phyloP scores from a whole-genome alignment of 2,797 vertebrate genomes.

The Eidolon dupreanum region DNA sequence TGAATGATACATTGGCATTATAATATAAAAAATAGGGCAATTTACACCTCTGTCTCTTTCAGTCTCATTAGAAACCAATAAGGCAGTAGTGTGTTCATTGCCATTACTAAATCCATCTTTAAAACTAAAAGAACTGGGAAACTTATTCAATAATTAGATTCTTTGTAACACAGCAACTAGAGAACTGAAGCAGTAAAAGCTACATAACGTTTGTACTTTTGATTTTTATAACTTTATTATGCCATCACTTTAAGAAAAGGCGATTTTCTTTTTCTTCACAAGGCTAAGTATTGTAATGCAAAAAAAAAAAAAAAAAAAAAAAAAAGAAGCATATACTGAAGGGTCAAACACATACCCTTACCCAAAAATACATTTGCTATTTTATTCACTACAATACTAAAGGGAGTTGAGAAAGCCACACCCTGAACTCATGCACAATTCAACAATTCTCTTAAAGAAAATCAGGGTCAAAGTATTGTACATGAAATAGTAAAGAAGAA shows the following conservation, averaged over 20 bases:
- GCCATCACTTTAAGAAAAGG: not conserved
- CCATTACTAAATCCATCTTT: not conserved
- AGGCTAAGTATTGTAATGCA: not conserved
- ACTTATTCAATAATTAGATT: not conserved
- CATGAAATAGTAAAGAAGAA: not conserved
- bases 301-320: not conserved
- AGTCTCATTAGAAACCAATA: not conserved
- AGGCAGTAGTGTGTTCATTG: not conserved
- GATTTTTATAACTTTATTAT: slow-evolving; percentile 4
- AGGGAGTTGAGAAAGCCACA: not conserved
- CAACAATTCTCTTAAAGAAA: not conserved
- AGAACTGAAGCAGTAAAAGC: slow-evolving; percentile 5
- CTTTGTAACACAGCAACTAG: not conserved
- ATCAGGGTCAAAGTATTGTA: not conserved
- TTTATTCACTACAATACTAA: not conserved
- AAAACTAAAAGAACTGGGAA: not conserved
- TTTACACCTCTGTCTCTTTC: not conserved
- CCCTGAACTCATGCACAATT: not conserved
- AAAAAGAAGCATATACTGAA: not conserved
- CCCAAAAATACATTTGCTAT: not conserved
- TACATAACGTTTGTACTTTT: not conserved
- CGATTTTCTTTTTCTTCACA: not conserved
- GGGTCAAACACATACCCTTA: not conserved
- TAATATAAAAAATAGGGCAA: not conserved
- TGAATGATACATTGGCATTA: slow-evolving; percentile 18